A percentile compares a stretch with the other conserved stretches of the same genome.
Conservation (phyloP, 2,113 vertebrate genomes). For the Passer montanus region DNA sequence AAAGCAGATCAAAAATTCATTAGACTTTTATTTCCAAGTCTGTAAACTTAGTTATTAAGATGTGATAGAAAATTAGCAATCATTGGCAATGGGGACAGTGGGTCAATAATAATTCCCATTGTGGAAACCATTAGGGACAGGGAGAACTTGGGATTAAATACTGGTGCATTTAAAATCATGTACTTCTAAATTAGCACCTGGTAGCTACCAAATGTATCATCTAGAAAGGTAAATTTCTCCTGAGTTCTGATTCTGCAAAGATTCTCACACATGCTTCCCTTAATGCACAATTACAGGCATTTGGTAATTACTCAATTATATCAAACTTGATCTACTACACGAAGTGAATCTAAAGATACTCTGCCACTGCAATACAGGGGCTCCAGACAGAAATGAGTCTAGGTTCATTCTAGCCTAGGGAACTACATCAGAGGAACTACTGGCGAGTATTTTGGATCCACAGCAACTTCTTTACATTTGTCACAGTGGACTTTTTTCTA, state of each 20-base stretch:
- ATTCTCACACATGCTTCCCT: neutral
- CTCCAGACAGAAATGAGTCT: neutral
- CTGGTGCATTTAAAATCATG: rapidly evolving
- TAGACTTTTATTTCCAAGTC: neutral
- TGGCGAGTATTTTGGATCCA: neutral
- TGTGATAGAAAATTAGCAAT: neutral
- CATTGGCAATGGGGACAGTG: neutral
- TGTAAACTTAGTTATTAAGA: neutral
- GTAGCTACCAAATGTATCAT: neutral
- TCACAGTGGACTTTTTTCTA: neutral
- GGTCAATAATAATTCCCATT: neutral
- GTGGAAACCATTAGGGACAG: neutral
- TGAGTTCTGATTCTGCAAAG: neutral
- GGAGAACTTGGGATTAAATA: neutral
- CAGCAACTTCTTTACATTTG: neutral
- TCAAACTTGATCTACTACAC: neutral
- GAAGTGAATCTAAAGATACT: neutral
- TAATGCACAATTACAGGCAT: neutral
- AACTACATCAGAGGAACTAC: neutral
- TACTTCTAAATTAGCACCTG: neutral
- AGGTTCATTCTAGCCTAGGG: neutral
- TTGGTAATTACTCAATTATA: neutral
- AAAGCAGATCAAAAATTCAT: neutral
- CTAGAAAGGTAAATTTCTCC: neutral
- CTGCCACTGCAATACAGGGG: neutral